A percentile compares a stretch with the other conserved stretches of the same genome.
Evolutionary conservation across 2,888 invertebrate species (phyloP).

Genomic region (Pseudococcus longispinus): DNA sequence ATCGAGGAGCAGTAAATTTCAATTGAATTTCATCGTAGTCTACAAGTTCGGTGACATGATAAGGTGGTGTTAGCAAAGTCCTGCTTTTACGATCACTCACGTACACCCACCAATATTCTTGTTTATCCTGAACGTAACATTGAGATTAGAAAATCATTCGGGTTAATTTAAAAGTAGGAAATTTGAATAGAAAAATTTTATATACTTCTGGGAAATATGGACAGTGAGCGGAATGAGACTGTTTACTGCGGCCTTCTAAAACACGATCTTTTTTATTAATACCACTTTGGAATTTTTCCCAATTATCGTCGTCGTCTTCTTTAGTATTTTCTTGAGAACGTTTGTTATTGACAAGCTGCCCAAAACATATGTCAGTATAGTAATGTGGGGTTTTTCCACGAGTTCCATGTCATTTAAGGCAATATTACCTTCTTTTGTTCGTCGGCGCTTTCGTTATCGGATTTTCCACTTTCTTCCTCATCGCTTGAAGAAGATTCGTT

Average conservation of each 20-base stretch:
- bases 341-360: constrained; percentile 19
- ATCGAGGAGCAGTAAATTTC: constrained; percentile 94
- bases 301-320: constrained; percentile 85
- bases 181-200: constrained; percentile 58
- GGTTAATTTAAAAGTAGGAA: constrained; percentile 61
- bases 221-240: constrained; percentile 96
- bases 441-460: constrained; percentile 66
- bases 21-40: constrained; percentile 90
- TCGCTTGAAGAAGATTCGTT: constrained; percentile 61
- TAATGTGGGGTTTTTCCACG: neutral
- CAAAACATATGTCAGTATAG: neutral
- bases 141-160: neutral
- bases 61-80: constrained; percentile 89
- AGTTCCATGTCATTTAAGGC: neutral
- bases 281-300: constrained; percentile 91
- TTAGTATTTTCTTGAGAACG: constrained; percentile 47
- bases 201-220: constrained; percentile 89
- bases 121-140: constrained; percentile 72
- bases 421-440: constrained; percentile 62
- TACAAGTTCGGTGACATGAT: constrained; percentile 91
- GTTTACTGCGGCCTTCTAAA: constrained; percentile 90
- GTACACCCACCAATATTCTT: constrained; percentile 99
- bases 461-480: constrained; percentile 66
- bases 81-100: constrained; percentile 94
- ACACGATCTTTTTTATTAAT: constrained; percentile 84